phyloP scores from a whole-genome alignment of 2,113 vertebrate genomes.

The Rhinogobius similis region DNA sequence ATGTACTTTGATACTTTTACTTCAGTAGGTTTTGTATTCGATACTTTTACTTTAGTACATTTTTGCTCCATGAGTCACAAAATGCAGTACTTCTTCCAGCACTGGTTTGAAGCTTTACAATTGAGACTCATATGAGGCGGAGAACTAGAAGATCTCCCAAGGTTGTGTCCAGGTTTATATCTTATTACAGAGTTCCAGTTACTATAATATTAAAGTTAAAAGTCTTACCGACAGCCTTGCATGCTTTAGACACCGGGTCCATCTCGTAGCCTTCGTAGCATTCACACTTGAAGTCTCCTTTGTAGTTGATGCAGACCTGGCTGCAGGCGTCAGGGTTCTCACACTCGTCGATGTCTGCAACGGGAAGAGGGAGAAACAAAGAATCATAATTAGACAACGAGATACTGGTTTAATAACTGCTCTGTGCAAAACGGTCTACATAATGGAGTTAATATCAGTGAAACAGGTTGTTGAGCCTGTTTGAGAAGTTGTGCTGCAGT shows the following conservation, averaged over 20 bases:
- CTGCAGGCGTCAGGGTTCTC: conserved; percentile 95
- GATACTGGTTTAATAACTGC: background rate
- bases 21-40: too few relatives aligned
- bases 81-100: too few relatives aligned
- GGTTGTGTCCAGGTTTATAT: too few relatives aligned
- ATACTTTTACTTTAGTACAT: too few relatives aligned
- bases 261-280: conserved; percentile 97
- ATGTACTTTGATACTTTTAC: too few relatives aligned
- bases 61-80: too few relatives aligned
- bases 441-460: background rate
- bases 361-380: conserved; percentile 19
- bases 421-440: background rate
- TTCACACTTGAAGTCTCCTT: conserved; percentile 97
- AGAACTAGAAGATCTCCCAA: too few relatives aligned
- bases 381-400: background rate
- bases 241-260: conserved; percentile 92
- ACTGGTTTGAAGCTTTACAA: too few relatives aligned
- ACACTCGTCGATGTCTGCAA: conserved; percentile 95
- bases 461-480: background rate
- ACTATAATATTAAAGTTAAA: conserved; percentile 18
- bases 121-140: too few relatives aligned
- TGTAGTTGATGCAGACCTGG: conserved; percentile 98
- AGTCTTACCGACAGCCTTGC: conserved; percentile 94
- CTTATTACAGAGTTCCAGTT: background rate
- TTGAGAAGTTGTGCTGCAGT: background rate